Evolutionary conservation across 2,888 invertebrate genomes (phyloP).

Genomic region (Phorcus lineatus): DNA sequence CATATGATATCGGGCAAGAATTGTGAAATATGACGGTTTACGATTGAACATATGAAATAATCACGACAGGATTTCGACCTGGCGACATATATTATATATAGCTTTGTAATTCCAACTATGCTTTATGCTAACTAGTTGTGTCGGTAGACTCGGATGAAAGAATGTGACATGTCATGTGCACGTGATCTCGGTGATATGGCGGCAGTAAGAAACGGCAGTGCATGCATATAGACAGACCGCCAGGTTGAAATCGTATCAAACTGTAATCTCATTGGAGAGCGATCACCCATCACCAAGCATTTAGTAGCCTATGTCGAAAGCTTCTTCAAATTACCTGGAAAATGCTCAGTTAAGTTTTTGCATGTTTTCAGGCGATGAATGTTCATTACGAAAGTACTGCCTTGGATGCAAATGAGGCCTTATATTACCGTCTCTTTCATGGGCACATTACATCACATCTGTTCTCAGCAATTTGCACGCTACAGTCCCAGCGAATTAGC

Average conservation of each 20-base stretch:
- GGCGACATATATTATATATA: neutral
- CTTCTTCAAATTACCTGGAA: constrained; percentile 17
- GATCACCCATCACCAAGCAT: neutral
- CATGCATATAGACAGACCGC: neutral
- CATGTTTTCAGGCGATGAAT: neutral
- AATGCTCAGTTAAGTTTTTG: neutral
- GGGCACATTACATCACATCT: neutral
- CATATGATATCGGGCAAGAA: neutral
- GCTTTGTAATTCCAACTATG: neutral
- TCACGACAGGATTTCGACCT: neutral
- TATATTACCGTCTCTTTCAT: neutral
- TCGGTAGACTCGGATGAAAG: constrained; percentile 1
- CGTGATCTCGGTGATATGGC: neutral
- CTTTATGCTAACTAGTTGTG: neutral
- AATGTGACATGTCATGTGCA: neutral
- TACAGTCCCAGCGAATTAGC: neutral
- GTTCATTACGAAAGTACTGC: neutral
- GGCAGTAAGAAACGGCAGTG: neutral
- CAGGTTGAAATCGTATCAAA: neutral
- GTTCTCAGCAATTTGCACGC: neutral
- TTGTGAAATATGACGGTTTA: neutral
- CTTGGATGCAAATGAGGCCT: constrained; percentile 8
- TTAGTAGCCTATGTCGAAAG: neutral
- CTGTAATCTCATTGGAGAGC: neutral
- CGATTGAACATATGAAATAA: neutral